phyloP scores from a whole-genome alignment of 2,888 invertebrate species.

The Dermolepida albohirtum region DNA sequence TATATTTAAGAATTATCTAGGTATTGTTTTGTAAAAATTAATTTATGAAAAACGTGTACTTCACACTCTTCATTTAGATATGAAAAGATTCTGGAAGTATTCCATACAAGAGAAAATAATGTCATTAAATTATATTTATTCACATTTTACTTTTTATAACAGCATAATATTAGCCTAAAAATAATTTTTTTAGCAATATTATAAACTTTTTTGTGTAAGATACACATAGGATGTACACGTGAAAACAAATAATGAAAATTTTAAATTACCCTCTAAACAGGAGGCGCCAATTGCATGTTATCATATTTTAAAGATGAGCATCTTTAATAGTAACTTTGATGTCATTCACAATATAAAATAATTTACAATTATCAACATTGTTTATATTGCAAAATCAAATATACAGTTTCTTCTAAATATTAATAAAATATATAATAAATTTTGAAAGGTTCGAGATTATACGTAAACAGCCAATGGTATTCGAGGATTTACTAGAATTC shows the following conservation, averaged over 20 bases:
- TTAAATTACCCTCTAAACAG: constrained; percentile 21
- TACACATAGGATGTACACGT: too few species aligned
- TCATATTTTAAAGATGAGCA: background rate
- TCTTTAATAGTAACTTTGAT: background rate
- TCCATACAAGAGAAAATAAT: too few species aligned
- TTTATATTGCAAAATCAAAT: background rate
- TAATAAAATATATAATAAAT: background rate
- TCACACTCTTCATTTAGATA: too few species aligned
- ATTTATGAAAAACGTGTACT: too few species aligned
- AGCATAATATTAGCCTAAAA: too few species aligned
- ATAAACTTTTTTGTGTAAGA: too few species aligned
- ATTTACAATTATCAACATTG: background rate
- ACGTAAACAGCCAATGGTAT: constrained; percentile 25
- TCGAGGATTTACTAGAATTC: background rate
- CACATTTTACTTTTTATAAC: too few species aligned
- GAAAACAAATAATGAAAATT: background rate
- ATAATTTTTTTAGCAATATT: too few species aligned
- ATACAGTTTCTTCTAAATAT: constrained; percentile 1
- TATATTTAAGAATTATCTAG: too few species aligned
- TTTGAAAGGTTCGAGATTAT: constrained; percentile 39
- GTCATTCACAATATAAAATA: background rate
- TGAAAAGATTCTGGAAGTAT: too few species aligned
- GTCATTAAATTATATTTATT: too few species aligned
- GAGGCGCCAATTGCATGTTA: background rate
- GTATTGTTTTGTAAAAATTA: too few species aligned